phyloP scores from a whole-genome alignment of 64 coral and sea anemone species.

The Montipora cactus region DNA sequence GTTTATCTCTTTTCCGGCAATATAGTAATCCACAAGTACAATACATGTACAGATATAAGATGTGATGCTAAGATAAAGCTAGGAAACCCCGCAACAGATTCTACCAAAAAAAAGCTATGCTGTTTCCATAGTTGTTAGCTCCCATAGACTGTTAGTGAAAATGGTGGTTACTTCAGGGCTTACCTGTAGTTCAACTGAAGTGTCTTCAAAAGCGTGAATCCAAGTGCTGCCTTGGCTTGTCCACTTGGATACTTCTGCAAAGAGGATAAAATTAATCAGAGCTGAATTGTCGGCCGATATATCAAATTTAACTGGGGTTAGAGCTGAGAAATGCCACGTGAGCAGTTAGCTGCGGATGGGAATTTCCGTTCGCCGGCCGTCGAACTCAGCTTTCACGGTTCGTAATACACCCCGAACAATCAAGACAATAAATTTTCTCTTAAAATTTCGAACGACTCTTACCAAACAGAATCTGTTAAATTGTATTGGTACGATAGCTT shows the following conservation, averaged over 20 bases:
- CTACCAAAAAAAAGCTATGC: not conserved
- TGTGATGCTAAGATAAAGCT: slow-evolving; percentile 16
- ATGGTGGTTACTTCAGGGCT: not conserved
- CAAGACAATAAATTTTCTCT: too few species aligned
- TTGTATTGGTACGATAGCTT: not conserved
- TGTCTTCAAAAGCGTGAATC: not conserved
- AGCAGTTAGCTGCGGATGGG: not conserved
- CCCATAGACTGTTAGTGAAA: not conserved
- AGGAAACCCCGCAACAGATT: not conserved
- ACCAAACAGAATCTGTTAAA: not conserved
- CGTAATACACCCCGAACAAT: too few species aligned
- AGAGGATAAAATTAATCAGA: not conserved
- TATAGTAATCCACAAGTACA: slow-evolving; percentile 1
- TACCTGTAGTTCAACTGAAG: not conserved
- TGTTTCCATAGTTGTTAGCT: not conserved
- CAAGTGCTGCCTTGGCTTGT: not conserved
- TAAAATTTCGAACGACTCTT: too few species aligned
- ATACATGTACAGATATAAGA: not conserved
- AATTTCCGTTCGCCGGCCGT: slow-evolving; percentile 14
- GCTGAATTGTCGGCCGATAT: too few species aligned
- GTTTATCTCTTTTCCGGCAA: slow-evolving; percentile 54
- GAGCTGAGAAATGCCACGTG: not conserved
- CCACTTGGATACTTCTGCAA: not conserved
- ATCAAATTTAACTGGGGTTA: too few species aligned
- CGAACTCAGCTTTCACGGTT: not conserved